A percentile compares a stretch with the other conserved stretches of the same genome.
These are phyloP conservation scores for Meloidogyne chitwoodi DNA, from an alignment of 1,140 invertebrate species.

Conservation along the genomic window DNA sequence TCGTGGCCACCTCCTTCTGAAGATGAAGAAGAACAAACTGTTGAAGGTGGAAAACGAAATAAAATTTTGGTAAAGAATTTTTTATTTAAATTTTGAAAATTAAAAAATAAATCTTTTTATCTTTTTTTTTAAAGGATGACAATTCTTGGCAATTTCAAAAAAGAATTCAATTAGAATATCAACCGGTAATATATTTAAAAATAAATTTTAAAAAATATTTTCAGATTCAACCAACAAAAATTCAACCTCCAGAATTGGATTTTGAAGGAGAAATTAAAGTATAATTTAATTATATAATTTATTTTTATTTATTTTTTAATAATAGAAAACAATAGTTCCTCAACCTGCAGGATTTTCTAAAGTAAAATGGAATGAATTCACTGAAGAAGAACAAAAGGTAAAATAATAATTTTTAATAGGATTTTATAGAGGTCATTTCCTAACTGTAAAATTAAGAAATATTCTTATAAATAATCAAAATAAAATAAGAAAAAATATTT, in stretches of 20 bases:
- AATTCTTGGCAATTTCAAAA: slow-evolving; percentile 37
- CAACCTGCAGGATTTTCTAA: slow-evolving; percentile 33
- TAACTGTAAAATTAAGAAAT: background rate
- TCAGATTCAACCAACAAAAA: slow-evolving; percentile 33
- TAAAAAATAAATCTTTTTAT: background rate
- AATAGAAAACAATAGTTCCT: slow-evolving; percentile 40
- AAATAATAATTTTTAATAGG: too few relatives aligned
- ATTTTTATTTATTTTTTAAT: slow-evolving; percentile 14
- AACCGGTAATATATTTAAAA: slow-evolving; percentile 5
- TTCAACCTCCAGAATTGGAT: slow-evolving; percentile 39
- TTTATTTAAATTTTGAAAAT: background rate
- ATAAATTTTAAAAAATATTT: slow-evolving; percentile 2
- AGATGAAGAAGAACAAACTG: background rate
- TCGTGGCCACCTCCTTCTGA: background rate
- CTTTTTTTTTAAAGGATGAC: slow-evolving; percentile 36
- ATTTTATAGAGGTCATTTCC: background rate
- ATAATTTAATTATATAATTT: background rate
- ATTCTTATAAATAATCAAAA: background rate
- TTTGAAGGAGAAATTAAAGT: slow-evolving; percentile 34
- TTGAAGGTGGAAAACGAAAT: background rate
- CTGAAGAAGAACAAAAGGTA: slow-evolving; percentile 43
- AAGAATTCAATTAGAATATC: slow-evolving; percentile 39
- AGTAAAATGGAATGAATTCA: slow-evolving; percentile 45
- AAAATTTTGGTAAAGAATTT: background rate
- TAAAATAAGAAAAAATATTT: background rate